Percentiles rank a stretch among this genome's conserved stretches.
Evolutionary conservation across 2,888 invertebrate species (phyloP).

Genomic region (Seira musarum): DNA sequence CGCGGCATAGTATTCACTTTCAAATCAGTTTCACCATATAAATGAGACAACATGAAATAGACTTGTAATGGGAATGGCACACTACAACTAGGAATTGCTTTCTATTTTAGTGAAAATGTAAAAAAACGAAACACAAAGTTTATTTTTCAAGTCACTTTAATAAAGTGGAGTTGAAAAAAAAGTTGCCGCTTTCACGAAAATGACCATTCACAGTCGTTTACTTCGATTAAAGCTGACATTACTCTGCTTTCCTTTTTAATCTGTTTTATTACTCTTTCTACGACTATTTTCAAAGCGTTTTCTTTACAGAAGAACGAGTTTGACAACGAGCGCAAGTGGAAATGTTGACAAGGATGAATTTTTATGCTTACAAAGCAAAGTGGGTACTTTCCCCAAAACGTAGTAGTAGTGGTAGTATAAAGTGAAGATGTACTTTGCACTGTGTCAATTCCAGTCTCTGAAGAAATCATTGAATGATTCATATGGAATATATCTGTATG

Average conservation of each 20-base stretch:
- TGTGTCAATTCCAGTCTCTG: neutral
- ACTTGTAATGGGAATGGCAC: no score
- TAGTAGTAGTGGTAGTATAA: neutral
- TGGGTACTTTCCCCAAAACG: neutral
- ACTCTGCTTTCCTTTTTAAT: neutral
- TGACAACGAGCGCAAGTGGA: neutral
- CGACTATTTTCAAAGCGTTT: neutral
- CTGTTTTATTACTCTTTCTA: conserved; percentile 5
- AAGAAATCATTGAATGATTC: conserved; percentile 9
- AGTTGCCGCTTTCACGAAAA: neutral
- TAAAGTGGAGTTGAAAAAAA: neutral
- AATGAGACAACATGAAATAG: no score
- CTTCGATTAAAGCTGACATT: neutral
- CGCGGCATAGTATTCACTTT: no score
- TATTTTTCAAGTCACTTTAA: neutral
- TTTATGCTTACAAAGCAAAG: no score
- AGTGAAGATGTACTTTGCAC: no score
- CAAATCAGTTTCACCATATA: no score
- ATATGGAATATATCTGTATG: neutral
- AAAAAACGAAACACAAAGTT: neutral
- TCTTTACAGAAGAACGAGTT: neutral
- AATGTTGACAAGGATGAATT: conserved; percentile 5
- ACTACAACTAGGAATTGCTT: no score
- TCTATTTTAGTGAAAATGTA: neutral
- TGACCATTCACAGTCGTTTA: neutral